These are phyloP conservation scores for Chaetogeoica ovagalla DNA, from an alignment of 2,888 invertebrate species.

Conservation along the genomic window DNA sequence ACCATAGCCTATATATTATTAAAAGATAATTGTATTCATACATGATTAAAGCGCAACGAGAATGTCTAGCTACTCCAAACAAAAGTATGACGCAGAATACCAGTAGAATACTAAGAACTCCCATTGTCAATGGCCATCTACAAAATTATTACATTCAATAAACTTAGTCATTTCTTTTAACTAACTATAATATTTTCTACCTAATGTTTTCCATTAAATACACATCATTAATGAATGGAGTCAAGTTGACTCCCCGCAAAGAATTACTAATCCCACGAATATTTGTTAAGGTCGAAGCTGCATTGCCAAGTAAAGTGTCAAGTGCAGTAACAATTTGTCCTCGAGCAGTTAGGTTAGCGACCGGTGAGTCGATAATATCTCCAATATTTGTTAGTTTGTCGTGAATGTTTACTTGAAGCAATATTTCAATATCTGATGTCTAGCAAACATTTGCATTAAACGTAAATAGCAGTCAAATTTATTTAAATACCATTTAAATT, in stretches of 20 bases:
- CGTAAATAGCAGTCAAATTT: conserved; percentile 48
- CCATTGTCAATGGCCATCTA: conserved; percentile 88
- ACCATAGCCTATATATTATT: not conserved
- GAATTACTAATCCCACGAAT: conserved; percentile 76
- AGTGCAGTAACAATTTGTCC: conserved; percentile 72
- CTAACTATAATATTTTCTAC: conserved; percentile 54
- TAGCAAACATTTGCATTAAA: conserved; percentile 59
- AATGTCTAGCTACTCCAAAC: conserved; percentile 86
- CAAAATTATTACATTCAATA: conserved; percentile 4
- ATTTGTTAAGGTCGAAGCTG: conserved; percentile 74
- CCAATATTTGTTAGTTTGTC: conserved; percentile 72
- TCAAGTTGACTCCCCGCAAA: conserved; percentile 71
- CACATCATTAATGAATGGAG: conserved; percentile 58
- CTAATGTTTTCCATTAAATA: conserved; percentile 59
- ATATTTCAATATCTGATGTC: conserved; percentile 77
- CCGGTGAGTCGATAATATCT: conserved; percentile 77
- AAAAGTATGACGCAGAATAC: conserved; percentile 86
- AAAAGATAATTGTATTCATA: conserved; percentile 58
- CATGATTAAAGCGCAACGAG: conserved; percentile 84
- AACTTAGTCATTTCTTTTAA: conserved; percentile 15
- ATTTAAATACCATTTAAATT: conserved; percentile 4
- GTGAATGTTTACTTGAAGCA: conserved; percentile 71
- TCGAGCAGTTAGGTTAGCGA: conserved; percentile 76
- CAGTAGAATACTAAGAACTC: conserved; percentile 80
- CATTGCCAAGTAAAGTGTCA: conserved; percentile 73